Conservation (phyloP, 2,797 vertebrate species). For the Telmatherina bonti region DNA sequence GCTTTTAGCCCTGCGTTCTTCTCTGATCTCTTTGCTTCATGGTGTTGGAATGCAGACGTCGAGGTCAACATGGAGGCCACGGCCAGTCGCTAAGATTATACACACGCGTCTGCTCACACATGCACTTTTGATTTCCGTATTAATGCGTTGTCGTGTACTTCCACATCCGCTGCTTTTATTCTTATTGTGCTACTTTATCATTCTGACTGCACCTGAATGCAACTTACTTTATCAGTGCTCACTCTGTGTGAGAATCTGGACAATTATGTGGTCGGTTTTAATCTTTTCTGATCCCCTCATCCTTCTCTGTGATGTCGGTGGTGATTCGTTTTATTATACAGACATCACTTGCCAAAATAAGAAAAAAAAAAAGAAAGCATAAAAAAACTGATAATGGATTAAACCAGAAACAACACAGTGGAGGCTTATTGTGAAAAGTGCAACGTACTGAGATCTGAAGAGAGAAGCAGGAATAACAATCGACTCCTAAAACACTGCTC, state of each 20-base stretch:
- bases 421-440: no score
- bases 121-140: conserved; percentile 51
- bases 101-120: conserved; percentile 7
- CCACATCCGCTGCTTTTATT: conserved; percentile 61
- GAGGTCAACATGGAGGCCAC: conserved; percentile 37
- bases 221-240: conserved; percentile 16
- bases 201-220: conserved; percentile 61
- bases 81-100: conserved; percentile 21
- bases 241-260: conserved; percentile 1
- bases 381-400: no score
- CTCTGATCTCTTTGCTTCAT: conserved; percentile 51
- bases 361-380: no score
- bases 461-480: no score
- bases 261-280: neutral
- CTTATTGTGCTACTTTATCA: conserved; percentile 60
- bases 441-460: no score
- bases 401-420: no score
- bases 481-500: no score
- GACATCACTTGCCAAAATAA: no score
- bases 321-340: neutral
- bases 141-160: conserved; percentile 71
- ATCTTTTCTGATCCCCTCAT: neutral
- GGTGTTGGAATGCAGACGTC: conserved; percentile 56
- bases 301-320: neutral
- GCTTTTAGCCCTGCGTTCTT: conserved; percentile 9